Conservation (phyloP, 1,140 invertebrate genomes). For the Sogatella furcifera region DNA sequence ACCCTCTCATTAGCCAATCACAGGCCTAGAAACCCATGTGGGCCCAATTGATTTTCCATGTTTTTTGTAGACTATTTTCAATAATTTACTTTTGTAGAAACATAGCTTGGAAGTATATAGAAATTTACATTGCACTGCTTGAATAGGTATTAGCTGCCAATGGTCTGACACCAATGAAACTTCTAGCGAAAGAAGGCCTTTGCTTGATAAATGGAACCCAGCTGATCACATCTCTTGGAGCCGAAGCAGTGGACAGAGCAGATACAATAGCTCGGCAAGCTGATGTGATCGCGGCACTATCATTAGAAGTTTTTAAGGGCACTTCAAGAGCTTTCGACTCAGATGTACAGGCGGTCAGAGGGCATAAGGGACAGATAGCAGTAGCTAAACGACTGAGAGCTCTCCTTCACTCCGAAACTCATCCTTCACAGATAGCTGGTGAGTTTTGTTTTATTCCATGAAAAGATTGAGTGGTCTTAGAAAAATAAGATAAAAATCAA, state of each 20-base stretch:
- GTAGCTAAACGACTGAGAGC: slow-evolving; percentile 43
- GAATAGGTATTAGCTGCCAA: slow-evolving; percentile 15
- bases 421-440: slow-evolving; percentile 61
- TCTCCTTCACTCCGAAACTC: slow-evolving; percentile 53
- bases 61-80: no score
- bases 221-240: slow-evolving; percentile 57
- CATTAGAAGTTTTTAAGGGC: slow-evolving; percentile 61
- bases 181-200: slow-evolving; percentile 60
- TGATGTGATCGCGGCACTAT: slow-evolving; percentile 42
- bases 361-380: slow-evolving; percentile 53
- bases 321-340: slow-evolving; percentile 58
- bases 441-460: no score
- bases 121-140: no score
- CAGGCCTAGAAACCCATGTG: no score
- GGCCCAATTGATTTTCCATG: no score
- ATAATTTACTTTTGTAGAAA: no score
- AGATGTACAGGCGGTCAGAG: slow-evolving; percentile 53
- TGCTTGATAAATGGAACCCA: slow-evolving; percentile 68
- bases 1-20: no score
- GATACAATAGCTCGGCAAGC: slow-evolving; percentile 47
- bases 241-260: slow-evolving; percentile 54
- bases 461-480: no score
- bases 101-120: no score
- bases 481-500: no score
- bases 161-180: slow-evolving; percentile 42